Conservation (phyloP, 1,140 invertebrate species). For the Reticulitermes speratus region DNA sequence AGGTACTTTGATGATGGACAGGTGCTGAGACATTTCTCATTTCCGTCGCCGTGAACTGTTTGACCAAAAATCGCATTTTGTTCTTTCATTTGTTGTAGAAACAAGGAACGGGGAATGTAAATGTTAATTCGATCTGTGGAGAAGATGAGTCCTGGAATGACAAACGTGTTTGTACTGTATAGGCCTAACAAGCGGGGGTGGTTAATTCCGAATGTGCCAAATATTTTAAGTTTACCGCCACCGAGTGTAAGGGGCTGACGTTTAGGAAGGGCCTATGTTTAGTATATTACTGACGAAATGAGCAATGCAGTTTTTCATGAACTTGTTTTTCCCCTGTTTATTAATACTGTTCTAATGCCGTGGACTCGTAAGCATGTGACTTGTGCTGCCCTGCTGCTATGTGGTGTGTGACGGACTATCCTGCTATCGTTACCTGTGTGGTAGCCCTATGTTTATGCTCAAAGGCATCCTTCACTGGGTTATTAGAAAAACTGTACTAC, state of each 20-base stretch:
- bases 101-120: too few species aligned
- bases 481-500: constrained; percentile 15
- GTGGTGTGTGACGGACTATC: not conserved
- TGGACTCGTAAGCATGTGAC: not conserved
- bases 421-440: constrained; percentile 8
- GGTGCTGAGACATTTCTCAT: constrained; percentile 2
- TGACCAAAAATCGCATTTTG: too few species aligned
- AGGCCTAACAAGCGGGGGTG: not conserved
- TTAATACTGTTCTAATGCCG: not conserved
- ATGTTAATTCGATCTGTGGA: too few species aligned
- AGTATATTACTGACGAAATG: not conserved
- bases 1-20: not conserved
- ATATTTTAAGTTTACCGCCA: not conserved
- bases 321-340: not conserved
- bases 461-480: constrained; percentile 20
- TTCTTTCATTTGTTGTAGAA: too few species aligned
- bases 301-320: not conserved
- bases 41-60: not conserved
- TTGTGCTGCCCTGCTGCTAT: not conserved
- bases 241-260: not conserved
- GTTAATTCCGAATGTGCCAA: not conserved
- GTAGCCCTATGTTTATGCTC: not conserved
- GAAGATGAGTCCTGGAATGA: too few species aligned
- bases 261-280: not conserved
- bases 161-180: not conserved